Evolutionary conservation across 2,888 invertebrate genomes (phyloP), one percentile per base, ranked within the genome.

Genomic region (Copidosoma aretas): DNA sequence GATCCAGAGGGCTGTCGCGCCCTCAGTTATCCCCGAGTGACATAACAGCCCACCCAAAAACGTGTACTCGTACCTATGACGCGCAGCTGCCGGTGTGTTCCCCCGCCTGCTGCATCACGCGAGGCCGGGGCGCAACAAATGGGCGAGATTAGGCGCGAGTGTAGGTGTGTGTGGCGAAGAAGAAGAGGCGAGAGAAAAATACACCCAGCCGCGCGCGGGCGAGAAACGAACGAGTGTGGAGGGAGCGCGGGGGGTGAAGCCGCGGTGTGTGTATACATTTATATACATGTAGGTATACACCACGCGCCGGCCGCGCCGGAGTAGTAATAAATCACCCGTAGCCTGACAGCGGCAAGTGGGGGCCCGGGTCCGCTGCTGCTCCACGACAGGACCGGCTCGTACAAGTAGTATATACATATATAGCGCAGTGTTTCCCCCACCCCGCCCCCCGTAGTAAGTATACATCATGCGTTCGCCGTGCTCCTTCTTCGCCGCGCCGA

Each of bases 291-390:
- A 67, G 70, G 64, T 68, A 70, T 62, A 71, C 59, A 62, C 39
- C 41, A 14, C 8, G 41, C 41, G 41, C 14, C 41, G 8, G 41
- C 41, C 60, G 43, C 51, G 64, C 60, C 66, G 71, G 66, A 74
- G 68, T 69, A 67, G 74, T 73, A 76, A 80, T 80, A 79, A 78
- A 77, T 80, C 79, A 80, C 72, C 43, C 67, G 68, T 67, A 60
- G 68, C 75, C n/a, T 77, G 78, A 77, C 79, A 79, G 73, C 75
- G 71, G 74, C 78, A 78, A 77, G 77, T 75, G 76, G 76, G 75
- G 72, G 73, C n/a, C n/a, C n/a, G 73, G 71, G 70, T 69, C 73
- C 73, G 69, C 74, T n/a, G n/a, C n/a, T n/a, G n/a, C n/a, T n/a
- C n/a, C n/a, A 73, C 75, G 77, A 76, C 76, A 73, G 73, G 73